These are phyloP conservation scores for Thamnophis sirtalis DNA, from an alignment of 2,113 vertebrate species.

Conservation along the genomic window DNA sequence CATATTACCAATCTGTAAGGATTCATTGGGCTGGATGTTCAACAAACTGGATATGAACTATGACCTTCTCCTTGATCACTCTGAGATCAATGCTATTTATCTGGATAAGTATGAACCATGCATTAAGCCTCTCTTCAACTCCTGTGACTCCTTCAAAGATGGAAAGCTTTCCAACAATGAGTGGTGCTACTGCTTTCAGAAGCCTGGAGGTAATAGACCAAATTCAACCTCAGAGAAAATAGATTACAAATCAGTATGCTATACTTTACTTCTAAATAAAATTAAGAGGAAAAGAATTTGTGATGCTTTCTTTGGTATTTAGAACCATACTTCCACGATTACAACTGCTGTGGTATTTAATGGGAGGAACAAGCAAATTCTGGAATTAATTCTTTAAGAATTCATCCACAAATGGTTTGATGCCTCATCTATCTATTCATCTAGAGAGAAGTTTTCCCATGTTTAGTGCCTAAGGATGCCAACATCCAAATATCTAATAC, in stretches of 20 bases:
- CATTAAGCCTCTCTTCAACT: slow-evolving; percentile 85
- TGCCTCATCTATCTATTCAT: not conserved
- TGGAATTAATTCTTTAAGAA: not conserved
- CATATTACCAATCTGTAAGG: slow-evolving; percentile 96
- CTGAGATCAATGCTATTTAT: slow-evolving; percentile 93
- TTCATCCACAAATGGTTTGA: not conserved
- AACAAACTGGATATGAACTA: slow-evolving; percentile 98
- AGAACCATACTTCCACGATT: not conserved
- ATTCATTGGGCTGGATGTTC: slow-evolving; percentile 98
- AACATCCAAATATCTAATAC: not conserved
- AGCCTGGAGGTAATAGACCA: slow-evolving; percentile 72
- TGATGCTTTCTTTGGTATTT: not conserved
- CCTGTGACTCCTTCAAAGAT: slow-evolving; percentile 85
- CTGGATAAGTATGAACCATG: slow-evolving; percentile 93
- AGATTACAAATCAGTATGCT: not conserved
- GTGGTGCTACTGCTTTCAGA: slow-evolving; percentile 88
- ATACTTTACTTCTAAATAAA: not conserved
- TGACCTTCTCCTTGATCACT: slow-evolving; percentile 91
- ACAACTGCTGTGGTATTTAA: not conserved
- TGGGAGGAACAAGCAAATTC: not conserved
- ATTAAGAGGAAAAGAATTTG: not conserved
- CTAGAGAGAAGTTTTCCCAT: not conserved
- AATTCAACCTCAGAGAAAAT: not conserved
- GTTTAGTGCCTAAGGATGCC: not conserved
- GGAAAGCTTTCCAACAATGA: slow-evolving; percentile 87